Evolutionary conservation across 2,113 vertebrate species (phyloP).

Genomic region (Charina bottae): DNA sequence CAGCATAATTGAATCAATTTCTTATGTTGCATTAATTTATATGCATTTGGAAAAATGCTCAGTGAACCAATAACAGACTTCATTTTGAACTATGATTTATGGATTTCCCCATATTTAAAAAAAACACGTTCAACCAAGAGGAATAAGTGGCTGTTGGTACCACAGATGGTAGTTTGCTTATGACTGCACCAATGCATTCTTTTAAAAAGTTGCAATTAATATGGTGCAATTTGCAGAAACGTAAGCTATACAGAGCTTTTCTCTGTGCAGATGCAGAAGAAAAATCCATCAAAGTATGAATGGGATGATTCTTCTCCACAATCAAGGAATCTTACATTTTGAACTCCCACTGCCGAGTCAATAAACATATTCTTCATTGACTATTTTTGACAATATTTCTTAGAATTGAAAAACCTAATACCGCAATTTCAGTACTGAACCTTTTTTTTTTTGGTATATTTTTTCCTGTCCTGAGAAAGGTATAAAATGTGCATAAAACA

Average conservation of each 20-base stretch:
- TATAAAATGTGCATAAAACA: slow-evolving; percentile 12
- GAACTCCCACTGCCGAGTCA: neutral
- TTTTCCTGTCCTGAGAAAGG: slow-evolving; percentile 20
- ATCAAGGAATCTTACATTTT: neutral
- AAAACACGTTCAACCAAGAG: neutral
- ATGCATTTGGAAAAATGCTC: neutral
- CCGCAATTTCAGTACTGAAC: neutral
- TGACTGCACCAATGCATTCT: neutral
- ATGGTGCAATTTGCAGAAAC: neutral
- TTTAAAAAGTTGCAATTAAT: neutral
- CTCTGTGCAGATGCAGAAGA: neutral
- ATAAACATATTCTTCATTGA: neutral
- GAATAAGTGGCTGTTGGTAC: neutral
- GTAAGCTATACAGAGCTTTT: neutral
- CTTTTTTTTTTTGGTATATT: neutral
- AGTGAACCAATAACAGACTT: neutral
- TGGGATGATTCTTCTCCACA: neutral
- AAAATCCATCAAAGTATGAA: neutral
- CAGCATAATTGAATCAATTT: neutral
- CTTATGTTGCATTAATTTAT: neutral
- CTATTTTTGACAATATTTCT: neutral
- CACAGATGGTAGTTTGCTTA: neutral
- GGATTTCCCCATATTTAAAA: neutral
- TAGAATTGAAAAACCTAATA: neutral
- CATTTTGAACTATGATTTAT: neutral